These are phyloP conservation scores for Hirudinaria manillensis DNA, from an alignment of 2,888 invertebrate genomes.

Conservation along the genomic window DNA sequence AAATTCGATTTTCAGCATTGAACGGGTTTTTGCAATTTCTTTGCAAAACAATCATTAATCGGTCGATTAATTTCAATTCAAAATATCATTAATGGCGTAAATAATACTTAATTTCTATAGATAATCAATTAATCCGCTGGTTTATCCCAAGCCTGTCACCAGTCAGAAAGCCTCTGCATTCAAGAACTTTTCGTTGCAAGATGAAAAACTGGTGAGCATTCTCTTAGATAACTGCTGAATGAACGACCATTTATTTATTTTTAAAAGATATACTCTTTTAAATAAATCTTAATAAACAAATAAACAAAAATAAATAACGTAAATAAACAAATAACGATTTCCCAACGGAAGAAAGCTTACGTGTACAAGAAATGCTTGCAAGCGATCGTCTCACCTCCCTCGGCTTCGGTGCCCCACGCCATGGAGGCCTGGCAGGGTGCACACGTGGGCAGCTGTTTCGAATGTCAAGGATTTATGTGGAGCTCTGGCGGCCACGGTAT, in stretches of 20 bases:
- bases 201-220: neutral
- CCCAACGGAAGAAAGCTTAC: constrained; percentile 89
- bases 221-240: neutral
- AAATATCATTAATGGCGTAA: too few species aligned
- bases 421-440: constrained; percentile 98
- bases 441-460: constrained; percentile 97
- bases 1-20: neutral
- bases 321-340: too few species aligned
- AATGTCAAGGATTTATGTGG: constrained; percentile 98
- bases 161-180: neutral
- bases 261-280: neutral
- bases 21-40: neutral
- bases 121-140: too few species aligned
- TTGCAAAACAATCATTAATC: too few species aligned
- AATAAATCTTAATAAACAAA: neutral
- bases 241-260: neutral
- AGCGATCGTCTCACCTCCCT: constrained; percentile 97
- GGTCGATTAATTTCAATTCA: too few species aligned
- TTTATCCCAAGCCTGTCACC: too few species aligned
- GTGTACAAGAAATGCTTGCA: constrained; percentile 99
- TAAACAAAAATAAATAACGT: neutral
- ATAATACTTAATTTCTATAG: too few species aligned
- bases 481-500: constrained; percentile 89
- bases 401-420: constrained; percentile 97
- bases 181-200: neutral